Conservation (phyloP, 2,113 vertebrate genomes). For the Leucopsar rothschildi region DNA sequence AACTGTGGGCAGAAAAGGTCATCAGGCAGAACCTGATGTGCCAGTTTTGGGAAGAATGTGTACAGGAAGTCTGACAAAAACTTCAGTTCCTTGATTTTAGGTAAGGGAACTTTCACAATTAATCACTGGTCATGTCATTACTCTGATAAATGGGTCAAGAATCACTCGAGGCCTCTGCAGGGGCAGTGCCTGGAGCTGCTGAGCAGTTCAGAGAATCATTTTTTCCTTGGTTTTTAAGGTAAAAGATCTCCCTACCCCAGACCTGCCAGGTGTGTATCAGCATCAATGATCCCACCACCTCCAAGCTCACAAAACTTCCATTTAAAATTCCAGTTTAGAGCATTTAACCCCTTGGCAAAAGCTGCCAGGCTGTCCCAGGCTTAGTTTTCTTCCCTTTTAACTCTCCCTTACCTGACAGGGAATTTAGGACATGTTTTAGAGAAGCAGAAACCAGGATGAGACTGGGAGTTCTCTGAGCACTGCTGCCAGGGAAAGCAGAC, state of each 20-base stretch:
- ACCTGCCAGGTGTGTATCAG: neutral
- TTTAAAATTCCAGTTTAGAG: neutral
- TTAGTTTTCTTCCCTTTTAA: neutral
- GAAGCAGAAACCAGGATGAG: neutral
- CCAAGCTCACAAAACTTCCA: neutral
- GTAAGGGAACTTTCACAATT: neutral
- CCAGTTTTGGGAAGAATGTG: rapidly evolving
- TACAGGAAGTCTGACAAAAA: neutral
- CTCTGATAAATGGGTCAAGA: neutral
- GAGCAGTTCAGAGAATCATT: neutral
- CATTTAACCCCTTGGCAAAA: neutral
- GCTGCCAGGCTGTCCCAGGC: neutral
- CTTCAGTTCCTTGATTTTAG: neutral
- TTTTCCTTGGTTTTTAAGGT: neutral
- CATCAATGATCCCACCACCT: neutral
- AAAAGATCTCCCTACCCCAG: neutral
- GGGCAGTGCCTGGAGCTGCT: neutral
- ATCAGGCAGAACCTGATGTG: neutral
- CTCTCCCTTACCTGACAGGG: neutral
- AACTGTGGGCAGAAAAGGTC: neutral
- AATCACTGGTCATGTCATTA: neutral
- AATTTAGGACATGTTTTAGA: neutral
- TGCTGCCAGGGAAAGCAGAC: neutral
- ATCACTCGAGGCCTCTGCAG: neutral
- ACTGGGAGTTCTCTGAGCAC: neutral